Conservation (phyloP, 2,797 vertebrate genomes). For the Lophius americanus region DNA sequence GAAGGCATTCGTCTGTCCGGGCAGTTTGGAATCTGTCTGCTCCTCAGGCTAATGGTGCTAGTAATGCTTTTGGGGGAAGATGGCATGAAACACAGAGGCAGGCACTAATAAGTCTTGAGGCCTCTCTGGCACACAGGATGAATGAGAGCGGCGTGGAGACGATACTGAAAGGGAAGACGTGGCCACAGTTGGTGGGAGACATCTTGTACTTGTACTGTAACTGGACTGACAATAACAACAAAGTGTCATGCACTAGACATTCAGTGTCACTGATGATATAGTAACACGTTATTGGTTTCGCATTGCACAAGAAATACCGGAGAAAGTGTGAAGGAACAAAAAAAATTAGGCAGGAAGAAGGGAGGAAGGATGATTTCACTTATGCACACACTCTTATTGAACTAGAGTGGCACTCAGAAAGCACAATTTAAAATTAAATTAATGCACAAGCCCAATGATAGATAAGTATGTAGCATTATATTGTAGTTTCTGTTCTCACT, state of each 20-base stretch:
- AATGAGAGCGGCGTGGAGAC: conserved; percentile 50
- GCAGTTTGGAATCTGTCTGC: conserved; percentile 84
- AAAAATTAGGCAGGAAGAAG: neutral
- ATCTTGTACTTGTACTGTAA: conserved; percentile 38
- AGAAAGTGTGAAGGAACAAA: conserved; percentile 1
- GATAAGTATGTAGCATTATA: too few relatives aligned
- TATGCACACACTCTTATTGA: neutral
- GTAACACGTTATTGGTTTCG: conserved; percentile 31
- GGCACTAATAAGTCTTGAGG: conserved; percentile 88
- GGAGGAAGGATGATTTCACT: neutral
- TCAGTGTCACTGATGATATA: conserved; percentile 47
- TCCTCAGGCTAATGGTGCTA: conserved; percentile 84
- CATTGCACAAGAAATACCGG: conserved; percentile 4
- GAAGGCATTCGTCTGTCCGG: conserved; percentile 77
- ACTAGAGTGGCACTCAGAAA: neutral
- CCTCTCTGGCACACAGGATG: conserved; percentile 64
- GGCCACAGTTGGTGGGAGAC: conserved; percentile 44
- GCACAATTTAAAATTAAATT: too few relatives aligned
- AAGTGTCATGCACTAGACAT: too few relatives aligned
- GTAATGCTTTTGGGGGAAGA: conserved; percentile 82
- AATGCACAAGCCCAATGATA: too few relatives aligned
- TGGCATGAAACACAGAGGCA: conserved; percentile 80
- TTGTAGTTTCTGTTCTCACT: too few relatives aligned
- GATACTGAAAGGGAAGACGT: conserved; percentile 50
- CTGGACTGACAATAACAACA: conserved; percentile 30